A percentile compares a stretch with the other conserved stretches of the same genome.
These are phyloP conservation scores for Paracyclopina nana DNA, from an alignment of 1,140 invertebrate species.

Conservation along the genomic window DNA sequence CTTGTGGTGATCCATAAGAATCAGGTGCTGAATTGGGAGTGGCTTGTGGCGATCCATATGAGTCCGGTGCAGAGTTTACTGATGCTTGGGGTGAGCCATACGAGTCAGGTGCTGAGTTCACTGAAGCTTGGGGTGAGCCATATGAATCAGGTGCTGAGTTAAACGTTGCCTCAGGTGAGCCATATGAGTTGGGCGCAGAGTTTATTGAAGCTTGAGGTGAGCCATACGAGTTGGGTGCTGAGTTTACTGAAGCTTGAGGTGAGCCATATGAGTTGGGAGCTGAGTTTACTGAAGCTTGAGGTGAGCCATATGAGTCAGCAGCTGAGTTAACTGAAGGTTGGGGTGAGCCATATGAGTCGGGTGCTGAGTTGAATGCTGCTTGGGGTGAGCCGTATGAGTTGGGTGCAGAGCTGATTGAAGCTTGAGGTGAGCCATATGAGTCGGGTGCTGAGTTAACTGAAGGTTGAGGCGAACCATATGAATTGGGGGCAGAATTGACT, in stretches of 20 bases:
- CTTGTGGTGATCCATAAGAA: neutral
- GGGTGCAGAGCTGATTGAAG: neutral
- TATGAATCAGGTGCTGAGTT: neutral
- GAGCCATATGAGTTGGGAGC: neutral
- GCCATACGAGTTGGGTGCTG: neutral
- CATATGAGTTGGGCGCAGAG: neutral
- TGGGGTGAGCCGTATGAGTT: neutral
- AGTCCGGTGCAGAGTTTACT: neutral
- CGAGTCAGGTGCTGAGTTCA: neutral
- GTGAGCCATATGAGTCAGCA: neutral
- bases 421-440: neutral
- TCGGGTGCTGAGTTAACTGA: neutral
- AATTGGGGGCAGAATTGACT: neutral
- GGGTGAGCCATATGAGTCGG: neutral
- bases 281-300: neutral
- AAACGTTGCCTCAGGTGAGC: neutral
- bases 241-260: neutral
- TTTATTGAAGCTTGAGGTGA: neutral
- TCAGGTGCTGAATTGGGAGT: neutral
- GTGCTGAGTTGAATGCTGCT: neutral
- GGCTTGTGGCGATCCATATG: neutral
- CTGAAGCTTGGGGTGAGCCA: neutral
- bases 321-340: neutral
- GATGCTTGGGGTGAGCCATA: neutral
- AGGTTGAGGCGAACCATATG: neutral